Percentiles rank a stretch among this genome's conserved stretches.
Conservation (phyloP, 2,888 invertebrate genomes). For the Loripinus fragilis region DNA sequence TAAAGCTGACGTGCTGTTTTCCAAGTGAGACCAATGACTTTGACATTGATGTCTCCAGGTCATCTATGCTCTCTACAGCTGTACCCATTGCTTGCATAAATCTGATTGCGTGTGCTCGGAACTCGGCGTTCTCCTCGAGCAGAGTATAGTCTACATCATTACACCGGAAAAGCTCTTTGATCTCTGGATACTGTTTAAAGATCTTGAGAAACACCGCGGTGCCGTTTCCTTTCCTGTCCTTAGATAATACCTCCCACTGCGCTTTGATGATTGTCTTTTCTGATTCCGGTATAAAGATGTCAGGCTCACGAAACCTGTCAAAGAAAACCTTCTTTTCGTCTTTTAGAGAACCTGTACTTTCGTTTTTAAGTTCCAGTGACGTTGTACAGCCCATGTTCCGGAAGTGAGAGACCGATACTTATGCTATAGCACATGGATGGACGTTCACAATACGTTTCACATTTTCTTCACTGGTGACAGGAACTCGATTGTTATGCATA, state of each 20-base stretch:
- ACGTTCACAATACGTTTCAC: no score
- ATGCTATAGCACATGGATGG: no score
- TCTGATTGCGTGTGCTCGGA: constrained; percentile 27
- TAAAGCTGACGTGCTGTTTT: constrained; percentile 23
- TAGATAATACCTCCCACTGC: constrained; percentile 17
- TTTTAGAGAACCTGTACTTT: neutral
- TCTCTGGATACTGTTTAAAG: constrained; percentile 33
- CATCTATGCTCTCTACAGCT: constrained; percentile 32
- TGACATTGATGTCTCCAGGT: neutral
- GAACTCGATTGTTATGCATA: no score
- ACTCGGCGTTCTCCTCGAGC: constrained; percentile 15
- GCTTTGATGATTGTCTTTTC: constrained; percentile 18
- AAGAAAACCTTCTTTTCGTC: neutral
- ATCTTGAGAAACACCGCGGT: constrained; percentile 33
- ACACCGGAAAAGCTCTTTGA: constrained; percentile 28
- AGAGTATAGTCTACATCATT: constrained; percentile 26
- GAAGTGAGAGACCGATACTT: no score
- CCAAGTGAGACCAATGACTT: constrained; percentile 20
- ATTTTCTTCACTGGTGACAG: no score
- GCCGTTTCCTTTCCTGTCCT: constrained; percentile 28
- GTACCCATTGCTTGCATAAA: constrained; percentile 32
- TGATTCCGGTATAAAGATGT: neutral
- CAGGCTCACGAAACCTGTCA: neutral
- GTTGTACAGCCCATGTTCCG: neutral
- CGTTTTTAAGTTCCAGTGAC: neutral